These are phyloP conservation scores for Pimephales promelas DNA, from an alignment of 2,113 vertebrate genomes.

Conservation along the genomic window DNA sequence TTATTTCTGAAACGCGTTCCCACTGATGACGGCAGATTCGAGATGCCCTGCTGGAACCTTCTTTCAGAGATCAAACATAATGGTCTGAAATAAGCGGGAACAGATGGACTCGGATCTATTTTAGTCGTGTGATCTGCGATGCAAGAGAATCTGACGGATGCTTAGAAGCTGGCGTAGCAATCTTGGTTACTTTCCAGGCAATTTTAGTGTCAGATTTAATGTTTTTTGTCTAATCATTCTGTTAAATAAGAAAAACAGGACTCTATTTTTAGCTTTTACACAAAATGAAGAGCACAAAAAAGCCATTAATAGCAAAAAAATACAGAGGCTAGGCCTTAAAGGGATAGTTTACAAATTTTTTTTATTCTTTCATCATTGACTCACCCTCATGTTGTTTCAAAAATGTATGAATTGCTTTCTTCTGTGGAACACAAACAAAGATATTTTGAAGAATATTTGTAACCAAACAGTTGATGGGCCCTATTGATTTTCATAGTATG, in stretches of 20 bases:
- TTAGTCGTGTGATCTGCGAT: constrained; percentile 14
- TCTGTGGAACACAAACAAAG: too few species aligned
- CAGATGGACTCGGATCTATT: constrained; percentile 32
- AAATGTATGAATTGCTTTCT: too few species aligned
- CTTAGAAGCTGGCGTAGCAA: constrained; percentile 4
- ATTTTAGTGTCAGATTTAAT: neutral
- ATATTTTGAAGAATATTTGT: too few species aligned
- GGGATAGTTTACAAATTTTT: too few species aligned
- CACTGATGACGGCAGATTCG: constrained; percentile 18
- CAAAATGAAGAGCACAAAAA: neutral
- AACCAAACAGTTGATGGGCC: too few species aligned
- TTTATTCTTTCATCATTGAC: too few species aligned
- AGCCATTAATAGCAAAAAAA: neutral
- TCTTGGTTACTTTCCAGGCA: neutral
- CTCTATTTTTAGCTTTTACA: neutral
- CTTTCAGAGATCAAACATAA: constrained; percentile 39
- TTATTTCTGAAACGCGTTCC: neutral
- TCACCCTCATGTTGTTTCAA: too few species aligned
- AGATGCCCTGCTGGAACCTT: constrained; percentile 27
- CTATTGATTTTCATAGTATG: too few species aligned
- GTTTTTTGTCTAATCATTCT: constrained; percentile 8
- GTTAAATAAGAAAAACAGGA: too few species aligned
- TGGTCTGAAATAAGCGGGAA: constrained; percentile 16
- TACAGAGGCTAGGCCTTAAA: neutral
- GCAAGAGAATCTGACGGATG: constrained; percentile 21